Evolutionary conservation across 2,113 vertebrate species (phyloP), one percentile per base, ranked within the genome.

Genomic region (Daphoenositta chrysoptera): DNA sequence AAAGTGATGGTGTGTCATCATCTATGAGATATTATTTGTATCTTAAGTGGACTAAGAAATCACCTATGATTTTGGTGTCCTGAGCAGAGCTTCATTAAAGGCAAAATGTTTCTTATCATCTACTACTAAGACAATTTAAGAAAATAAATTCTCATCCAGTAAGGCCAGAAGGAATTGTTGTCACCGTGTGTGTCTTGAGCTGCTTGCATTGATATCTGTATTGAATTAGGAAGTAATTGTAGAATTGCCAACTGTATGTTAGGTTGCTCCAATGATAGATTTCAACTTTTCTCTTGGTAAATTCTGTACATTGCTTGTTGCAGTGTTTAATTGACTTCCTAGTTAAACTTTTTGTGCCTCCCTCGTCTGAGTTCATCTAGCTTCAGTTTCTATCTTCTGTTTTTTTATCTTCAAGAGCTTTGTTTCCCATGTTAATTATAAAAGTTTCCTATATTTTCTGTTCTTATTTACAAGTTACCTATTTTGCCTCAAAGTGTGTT

Each of bases 301-400:
- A 45, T 69, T 42, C 13, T 40, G 0, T 21, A n/a, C 0, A 0
- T 64, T 83, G 19, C 37, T 70, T 17, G 26, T 89, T 42, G 11
- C 11, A 10, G 19, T 48, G 31, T 60, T 87, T 81, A 63, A 13
- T 56, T 66, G 48, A 68, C 7, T 30, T 71, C 7, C 6, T 7
- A 47, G 13, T 45, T 72, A 45, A 80, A 72, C 17, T 28, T 37
- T 8, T 51, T 70, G 14, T 73, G 21, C 31, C 11, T 89, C 3
- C 13, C 4, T 35, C 5, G 5, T 69, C 9, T 31, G 53, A 18
- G 28, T 84, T 68, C 69, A 9, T 37, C 23, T 77, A 53, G 7
- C 39, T 70, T 69, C 37, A 48, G 21, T 27, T 72, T 89, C 6
- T 56, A 5, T 24, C 10, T 63, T n/a, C 10, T 23, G 6, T 1